Conservation (phyloP, 2,888 invertebrate genomes). For the Ariolimax columbianus region DNA sequence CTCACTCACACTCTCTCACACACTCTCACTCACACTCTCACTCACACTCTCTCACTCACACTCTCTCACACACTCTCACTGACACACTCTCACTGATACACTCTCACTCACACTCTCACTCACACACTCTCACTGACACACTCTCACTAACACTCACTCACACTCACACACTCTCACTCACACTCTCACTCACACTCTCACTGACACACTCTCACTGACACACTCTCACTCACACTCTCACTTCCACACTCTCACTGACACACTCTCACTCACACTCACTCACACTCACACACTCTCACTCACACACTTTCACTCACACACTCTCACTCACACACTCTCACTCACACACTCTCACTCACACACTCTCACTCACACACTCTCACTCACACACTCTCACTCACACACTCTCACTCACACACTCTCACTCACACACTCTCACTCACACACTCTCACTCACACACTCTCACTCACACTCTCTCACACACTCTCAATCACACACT, state of each 20-base stretch:
- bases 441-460: neutral
- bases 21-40: neutral
- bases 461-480: too few relatives aligned
- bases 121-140: neutral
- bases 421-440: neutral
- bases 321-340: constrained; percentile 9
- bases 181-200: neutral
- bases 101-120: neutral
- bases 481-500: neutral
- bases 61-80: neutral
- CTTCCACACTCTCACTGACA: neutral
- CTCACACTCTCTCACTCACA: neutral
- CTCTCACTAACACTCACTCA: neutral
- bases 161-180: constrained; percentile 2
- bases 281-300: neutral
- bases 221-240: neutral
- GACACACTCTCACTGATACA: neutral
- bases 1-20: neutral
- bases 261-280: neutral
- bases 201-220: neutral
- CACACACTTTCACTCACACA: neutral
- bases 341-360: constrained; percentile 14
- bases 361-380: constrained; percentile 18
- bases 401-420: neutral
- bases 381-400: neutral